Evolutionary conservation across 1,140 invertebrate species (phyloP), one percentile per base, ranked within the genome.

Genomic region (Sinella curviseta): DNA sequence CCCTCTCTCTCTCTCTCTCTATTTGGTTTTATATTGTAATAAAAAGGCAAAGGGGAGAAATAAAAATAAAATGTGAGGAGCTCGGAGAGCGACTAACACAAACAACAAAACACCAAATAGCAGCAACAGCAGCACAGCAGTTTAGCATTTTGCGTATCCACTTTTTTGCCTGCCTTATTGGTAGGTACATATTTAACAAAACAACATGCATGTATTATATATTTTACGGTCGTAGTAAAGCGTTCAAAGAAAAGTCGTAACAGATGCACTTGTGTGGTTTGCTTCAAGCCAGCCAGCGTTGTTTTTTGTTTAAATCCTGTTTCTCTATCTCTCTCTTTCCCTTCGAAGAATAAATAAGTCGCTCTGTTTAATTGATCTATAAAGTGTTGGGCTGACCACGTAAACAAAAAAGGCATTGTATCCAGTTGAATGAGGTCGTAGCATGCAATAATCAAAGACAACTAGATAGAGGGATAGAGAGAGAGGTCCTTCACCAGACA

Each of bases 31-130:
- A 48, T 48, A 12, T 48, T 48, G 39, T 48, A 48, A 48, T 16
- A 65, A 65, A 65, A 65, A 17, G 57, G 57, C 26, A 65, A 65
- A 65, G 16, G 16, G 26, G 16, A 26, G 57, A 16, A 65, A 65
- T 65, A 65, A 65, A 16, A 65, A 65, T 65, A 65, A 65, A 65
- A 65, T 65, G 26, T 20, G n/a, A n/a, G 39, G 39, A 48, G 8
- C 39, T 48, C 39, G 39, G 39, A 48, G 8, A 20, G 20, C 39
- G 39, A 48, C 39, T 20, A 8, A 48, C 39, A 48, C 8, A 48
- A 8, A 48, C 39, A 48, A 20, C 39, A 48, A 48, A 12, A 48
- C 39, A 48, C 8, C 39, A 48, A 48, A 8, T 48, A 48, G 8
- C 8, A 48, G 20, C 20, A 20, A 8, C 20, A 48, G 8, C 8